Percentiles rank a stretch among this genome's conserved stretches.
Conservation (phyloP, 1,140 invertebrate species). For the Agraylea sexmaculata region DNA sequence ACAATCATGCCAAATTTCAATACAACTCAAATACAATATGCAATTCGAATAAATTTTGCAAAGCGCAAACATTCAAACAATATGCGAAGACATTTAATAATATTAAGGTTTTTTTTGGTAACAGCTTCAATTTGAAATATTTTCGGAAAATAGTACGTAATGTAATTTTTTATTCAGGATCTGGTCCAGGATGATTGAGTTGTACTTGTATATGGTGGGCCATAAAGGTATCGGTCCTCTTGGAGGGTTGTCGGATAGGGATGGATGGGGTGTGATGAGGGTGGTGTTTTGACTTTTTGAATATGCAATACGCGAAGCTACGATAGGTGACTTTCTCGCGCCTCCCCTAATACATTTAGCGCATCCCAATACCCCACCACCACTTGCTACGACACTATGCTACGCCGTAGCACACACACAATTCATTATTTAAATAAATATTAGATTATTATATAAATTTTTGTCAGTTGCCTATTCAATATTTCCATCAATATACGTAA, state of each 20-base stretch:
- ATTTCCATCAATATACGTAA: too few species aligned
- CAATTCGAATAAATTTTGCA: too few species aligned
- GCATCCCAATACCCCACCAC: constrained; percentile 19
- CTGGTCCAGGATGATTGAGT: constrained; percentile 23
- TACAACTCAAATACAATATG: too few species aligned
- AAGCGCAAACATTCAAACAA: constrained; percentile 28
- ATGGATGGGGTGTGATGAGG: constrained; percentile 2
- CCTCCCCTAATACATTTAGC: constrained; percentile 20
- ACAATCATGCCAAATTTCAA: too few species aligned
- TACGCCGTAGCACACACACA: constrained; percentile 1
- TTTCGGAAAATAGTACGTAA: too few species aligned
- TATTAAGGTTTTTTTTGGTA: too few species aligned
- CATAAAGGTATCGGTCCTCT: too few species aligned
- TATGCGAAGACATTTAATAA: too few species aligned
- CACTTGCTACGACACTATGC: not conserved
- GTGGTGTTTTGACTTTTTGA: constrained; percentile 22
- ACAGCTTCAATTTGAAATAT: constrained; percentile 21
- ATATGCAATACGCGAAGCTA: constrained; percentile 22
- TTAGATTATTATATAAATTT: too few species aligned
- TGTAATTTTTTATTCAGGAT: constrained; percentile 21
- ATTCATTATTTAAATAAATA: too few species aligned
- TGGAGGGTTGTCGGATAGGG: too few species aligned
- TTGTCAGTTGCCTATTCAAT: too few species aligned
- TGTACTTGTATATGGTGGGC: constrained; percentile 30
- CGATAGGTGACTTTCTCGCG: constrained; percentile 4